phyloP scores from a whole-genome alignment of 2,113 vertebrate genomes.

The Gymnorhina tibicen region DNA sequence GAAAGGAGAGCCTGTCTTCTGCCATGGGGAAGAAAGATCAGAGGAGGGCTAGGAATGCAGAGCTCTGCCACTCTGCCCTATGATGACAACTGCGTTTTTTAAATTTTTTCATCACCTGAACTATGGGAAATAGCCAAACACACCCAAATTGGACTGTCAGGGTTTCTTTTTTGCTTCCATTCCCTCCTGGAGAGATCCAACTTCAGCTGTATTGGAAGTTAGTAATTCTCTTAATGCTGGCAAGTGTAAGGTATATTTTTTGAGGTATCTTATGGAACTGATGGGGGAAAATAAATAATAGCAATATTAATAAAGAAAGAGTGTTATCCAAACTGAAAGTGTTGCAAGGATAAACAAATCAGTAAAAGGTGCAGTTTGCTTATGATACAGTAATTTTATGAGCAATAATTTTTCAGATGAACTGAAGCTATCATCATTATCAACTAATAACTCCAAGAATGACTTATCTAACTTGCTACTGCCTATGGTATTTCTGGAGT shows the following conservation, averaged over 20 bases:
- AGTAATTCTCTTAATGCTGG: neutral
- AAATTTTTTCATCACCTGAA: neutral
- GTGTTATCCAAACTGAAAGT: neutral
- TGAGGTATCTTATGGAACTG: slow-evolving; percentile 14
- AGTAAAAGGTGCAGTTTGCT: slow-evolving; percentile 30
- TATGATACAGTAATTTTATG: slow-evolving; percentile 56
- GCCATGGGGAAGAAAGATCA: neutral
- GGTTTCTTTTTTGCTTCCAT: neutral
- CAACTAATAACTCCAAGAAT: slow-evolving; percentile 54
- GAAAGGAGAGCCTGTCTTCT: neutral
- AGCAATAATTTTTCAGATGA: slow-evolving; percentile 56
- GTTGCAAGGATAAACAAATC: slow-evolving; percentile 40
- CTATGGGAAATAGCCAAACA: neutral
- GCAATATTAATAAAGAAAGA: slow-evolving; percentile 13
- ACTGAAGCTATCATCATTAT: slow-evolving; percentile 51
- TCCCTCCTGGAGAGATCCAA: neutral
- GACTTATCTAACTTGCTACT: slow-evolving; percentile 46
- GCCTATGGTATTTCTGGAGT: slow-evolving; percentile 35
- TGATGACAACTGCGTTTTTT: neutral
- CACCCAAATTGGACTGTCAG: neutral
- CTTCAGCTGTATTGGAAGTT: slow-evolving; percentile 1
- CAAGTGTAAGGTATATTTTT: slow-evolving; percentile 1
- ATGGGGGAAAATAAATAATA: slow-evolving; percentile 16
- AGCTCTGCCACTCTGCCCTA: neutral
- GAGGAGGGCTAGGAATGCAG: neutral